Evolutionary conservation across 2,888 invertebrate genomes (phyloP).

Genomic region (Resseliella maxima): DNA sequence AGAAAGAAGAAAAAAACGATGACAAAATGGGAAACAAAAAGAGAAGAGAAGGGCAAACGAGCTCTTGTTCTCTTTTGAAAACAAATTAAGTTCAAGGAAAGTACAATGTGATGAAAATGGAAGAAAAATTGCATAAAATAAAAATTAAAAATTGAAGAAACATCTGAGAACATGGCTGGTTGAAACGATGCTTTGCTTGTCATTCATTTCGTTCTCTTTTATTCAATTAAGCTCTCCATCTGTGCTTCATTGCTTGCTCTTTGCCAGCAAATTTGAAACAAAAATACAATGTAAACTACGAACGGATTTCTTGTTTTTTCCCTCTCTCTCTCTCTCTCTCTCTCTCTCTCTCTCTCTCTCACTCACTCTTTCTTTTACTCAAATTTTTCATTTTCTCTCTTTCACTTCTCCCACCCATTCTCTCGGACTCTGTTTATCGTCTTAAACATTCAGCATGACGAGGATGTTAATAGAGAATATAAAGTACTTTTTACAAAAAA

Average conservation of each 20-base stretch:
- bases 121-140: conserved; percentile 22
- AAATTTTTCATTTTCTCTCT: not conserved
- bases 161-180: conserved; percentile 2
- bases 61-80: not conserved
- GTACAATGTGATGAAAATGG: conserved; percentile 27
- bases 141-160: conserved; percentile 53
- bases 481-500: conserved; percentile 31
- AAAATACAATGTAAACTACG: not conserved
- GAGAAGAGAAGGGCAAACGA: too few species aligned
- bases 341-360: not conserved
- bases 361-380: too few species aligned
- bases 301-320: not conserved
- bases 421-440: not conserved
- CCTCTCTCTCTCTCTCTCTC: not conserved
- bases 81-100: conserved; percentile 49
- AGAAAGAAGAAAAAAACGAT: not conserved
- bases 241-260: not conserved
- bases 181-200: not conserved
- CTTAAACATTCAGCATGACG: conserved; percentile 24
- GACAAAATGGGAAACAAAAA: not conserved
- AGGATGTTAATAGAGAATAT: conserved; percentile 27
- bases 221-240: conserved; percentile 43
- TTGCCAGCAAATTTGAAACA: not conserved
- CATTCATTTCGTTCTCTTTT: conserved; percentile 34
- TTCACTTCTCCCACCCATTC: not conserved